Base-by-base conservation (phyloP, 1,140 invertebrate species). In the Dufourea novaeangliae region DNA sequence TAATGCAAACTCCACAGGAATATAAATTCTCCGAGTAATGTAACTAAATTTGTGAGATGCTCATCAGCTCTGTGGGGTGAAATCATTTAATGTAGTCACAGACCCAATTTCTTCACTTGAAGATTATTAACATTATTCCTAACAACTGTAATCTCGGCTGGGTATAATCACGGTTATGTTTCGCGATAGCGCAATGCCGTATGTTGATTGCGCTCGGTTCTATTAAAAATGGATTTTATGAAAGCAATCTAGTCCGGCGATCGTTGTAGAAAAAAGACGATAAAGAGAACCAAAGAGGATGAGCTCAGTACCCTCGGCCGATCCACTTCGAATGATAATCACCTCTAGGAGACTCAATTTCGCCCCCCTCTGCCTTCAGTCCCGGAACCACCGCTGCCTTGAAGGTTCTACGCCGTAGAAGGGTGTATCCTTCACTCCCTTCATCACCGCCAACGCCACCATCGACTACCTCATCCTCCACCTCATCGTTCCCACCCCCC, bases 311-410 rank as follows among this genome's bases (percentile, higher is more conserved):
- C 82, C 74, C 79, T 79, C 68, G 77, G 80, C 79, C 85, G 86
- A 88, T 89, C 86, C 87, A 87, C 90, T 89, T 86, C 88, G 82
- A 87, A 90, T 90, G 87, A 90, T 91, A 90, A 90, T 91, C 90
- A 88, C 88, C 86, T 84, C 80, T 83, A 73, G 86, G 84, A 88
- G 88, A 90, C 89, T 89, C 88, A 90, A 90, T 86, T 85, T 85
- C 83, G 84, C 68, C 75, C 72, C 50, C 52, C 74, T 61, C 66
- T 67, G 25, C 29, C 66, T 32, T 52, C 64, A 52, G 20, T 70
- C 61, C 78, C 70, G 71, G 69, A 37, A 3, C 34, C 62, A 59
- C 32, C 70, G 72, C 41, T 80, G 62, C 74, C 84, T 83, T 79
- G 78, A 88, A 88, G 87, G 82, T 88, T 88, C 77, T 80, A 84